A percentile compares a stretch with the other conserved stretches of the same genome.
phyloP scores from a whole-genome alignment of 2,888 invertebrate species.

The Sussaba pulchella region DNA sequence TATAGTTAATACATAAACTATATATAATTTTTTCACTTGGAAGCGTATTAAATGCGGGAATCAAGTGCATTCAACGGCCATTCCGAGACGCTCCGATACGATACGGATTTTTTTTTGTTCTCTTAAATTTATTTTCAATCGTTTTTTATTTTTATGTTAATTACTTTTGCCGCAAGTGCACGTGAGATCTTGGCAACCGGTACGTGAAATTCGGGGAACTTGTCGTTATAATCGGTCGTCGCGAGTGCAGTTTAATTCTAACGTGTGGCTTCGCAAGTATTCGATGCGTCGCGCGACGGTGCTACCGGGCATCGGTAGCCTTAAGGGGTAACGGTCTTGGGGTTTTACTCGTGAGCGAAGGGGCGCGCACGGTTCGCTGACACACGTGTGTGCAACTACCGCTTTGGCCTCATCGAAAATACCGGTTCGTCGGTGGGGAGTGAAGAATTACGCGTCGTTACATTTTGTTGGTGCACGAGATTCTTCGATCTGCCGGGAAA shows the following conservation, averaged over 20 bases:
- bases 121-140: too few relatives aligned
- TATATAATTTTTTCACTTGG: too few relatives aligned
- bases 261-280: constrained; percentile 34
- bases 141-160: not conserved
- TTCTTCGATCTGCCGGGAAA: constrained; percentile 57
- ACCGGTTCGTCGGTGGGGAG: constrained; percentile 51
- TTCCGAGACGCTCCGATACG: too few relatives aligned
- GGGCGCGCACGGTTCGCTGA: too few relatives aligned
- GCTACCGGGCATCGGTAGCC: not conserved
- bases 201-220: constrained; percentile 39
- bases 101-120: too few relatives aligned
- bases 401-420: constrained; percentile 42
- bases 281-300: too few relatives aligned
- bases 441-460: constrained; percentile 31
- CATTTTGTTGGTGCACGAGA: constrained; percentile 11
- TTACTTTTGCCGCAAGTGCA: not conserved
- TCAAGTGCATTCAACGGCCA: too few relatives aligned
- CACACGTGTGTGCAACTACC: not conserved
- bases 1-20: too few relatives aligned
- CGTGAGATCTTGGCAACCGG: constrained; percentile 1
- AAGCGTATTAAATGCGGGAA: too few relatives aligned
- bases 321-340: not conserved
- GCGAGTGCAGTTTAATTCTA: constrained; percentile 24
- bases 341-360: too few relatives aligned
- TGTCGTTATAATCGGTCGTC: constrained; percentile 42